These are phyloP conservation scores for Protodeltote pygarga DNA, from an alignment of 2,888 invertebrate species.

Conservation along the genomic window DNA sequence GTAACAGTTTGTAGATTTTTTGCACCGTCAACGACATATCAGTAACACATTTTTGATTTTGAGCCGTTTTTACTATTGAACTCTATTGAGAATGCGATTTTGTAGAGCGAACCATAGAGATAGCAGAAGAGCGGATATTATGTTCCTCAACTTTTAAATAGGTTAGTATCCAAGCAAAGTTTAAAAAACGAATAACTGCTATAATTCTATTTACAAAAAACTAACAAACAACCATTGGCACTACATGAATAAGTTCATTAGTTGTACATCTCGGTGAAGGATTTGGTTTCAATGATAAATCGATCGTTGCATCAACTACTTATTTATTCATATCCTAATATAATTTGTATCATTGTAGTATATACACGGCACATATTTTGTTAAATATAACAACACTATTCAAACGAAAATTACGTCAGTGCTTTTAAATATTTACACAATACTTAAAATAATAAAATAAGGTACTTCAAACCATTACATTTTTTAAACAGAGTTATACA, in stretches of 20 bases:
- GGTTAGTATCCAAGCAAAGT: conserved; percentile 35
- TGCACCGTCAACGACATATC: no score
- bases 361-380: conserved; percentile 83
- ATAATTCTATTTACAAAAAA: conserved; percentile 55
- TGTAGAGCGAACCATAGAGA: conserved; percentile 9
- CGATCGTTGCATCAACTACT: conserved; percentile 56
- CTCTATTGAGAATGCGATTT: no score
- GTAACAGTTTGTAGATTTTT: no score
- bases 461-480: conserved; percentile 70
- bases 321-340: conserved; percentile 51
- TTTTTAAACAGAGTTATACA: conserved; percentile 40
- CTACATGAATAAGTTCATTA: conserved; percentile 63
- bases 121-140: conserved; percentile 8
- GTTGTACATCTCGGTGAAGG: conserved; percentile 83
- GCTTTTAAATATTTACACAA: conserved; percentile 78
- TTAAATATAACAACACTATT: conserved; percentile 69
- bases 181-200: conserved; percentile 16
- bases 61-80: no score
- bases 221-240: conserved; percentile 74
- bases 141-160: conserved; percentile 26
- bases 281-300: conserved; percentile 73
- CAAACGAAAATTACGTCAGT: conserved; percentile 70
- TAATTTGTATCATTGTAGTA: conserved; percentile 78
- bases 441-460: conserved; percentile 72
- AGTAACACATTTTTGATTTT: no score